These are phyloP conservation scores for Halichoeres trimaculatus DNA, from an alignment of 2,113 vertebrate species.

Conservation along the genomic window DNA sequence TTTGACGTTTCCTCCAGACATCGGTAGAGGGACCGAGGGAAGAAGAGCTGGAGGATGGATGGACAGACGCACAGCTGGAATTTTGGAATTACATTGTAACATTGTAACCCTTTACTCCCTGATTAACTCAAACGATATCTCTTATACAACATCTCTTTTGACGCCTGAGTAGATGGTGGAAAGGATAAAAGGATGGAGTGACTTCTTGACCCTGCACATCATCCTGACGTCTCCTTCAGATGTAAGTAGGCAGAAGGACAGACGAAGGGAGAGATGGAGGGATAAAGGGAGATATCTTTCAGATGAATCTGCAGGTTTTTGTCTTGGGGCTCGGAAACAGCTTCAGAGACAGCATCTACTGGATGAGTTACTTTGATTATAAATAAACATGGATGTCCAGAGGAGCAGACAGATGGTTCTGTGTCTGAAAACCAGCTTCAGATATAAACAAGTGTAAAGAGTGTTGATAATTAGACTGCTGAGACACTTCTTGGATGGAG, in stretches of 20 bases:
- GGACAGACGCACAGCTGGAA: slow-evolving; percentile 33
- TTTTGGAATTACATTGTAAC: slow-evolving; percentile 3
- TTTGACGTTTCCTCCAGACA: slow-evolving; percentile 94
- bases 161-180: slow-evolving; percentile 14
- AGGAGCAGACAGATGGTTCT: background rate
- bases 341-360: slow-evolving; percentile 18
- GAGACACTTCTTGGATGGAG: slow-evolving; percentile 19
- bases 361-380: slow-evolving; percentile 1
- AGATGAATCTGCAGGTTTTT: slow-evolving; percentile 14
- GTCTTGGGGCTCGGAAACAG: background rate
- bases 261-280: slow-evolving; percentile 10
- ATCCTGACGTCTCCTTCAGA: slow-evolving; percentile 19
- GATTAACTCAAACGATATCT: slow-evolving; percentile 25
- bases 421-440: slow-evolving; percentile 26
- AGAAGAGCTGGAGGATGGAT: slow-evolving; percentile 16
- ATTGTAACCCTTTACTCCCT: background rate
- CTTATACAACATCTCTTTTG: slow-evolving; percentile 5
- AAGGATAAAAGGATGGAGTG: slow-evolving; percentile 16
- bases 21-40: slow-evolving; percentile 79
- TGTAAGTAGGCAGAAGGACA: slow-evolving; percentile 35
- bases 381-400: slow-evolving; percentile 4
- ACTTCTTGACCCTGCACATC: slow-evolving; percentile 21
- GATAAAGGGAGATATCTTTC: slow-evolving; percentile 12
- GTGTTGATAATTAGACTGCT: slow-evolving; percentile 14
- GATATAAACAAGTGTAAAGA: slow-evolving; percentile 12